Evolutionary conservation across 1,140 invertebrate genomes (phyloP).

Genomic region (Drosophila kanapiae): DNA sequence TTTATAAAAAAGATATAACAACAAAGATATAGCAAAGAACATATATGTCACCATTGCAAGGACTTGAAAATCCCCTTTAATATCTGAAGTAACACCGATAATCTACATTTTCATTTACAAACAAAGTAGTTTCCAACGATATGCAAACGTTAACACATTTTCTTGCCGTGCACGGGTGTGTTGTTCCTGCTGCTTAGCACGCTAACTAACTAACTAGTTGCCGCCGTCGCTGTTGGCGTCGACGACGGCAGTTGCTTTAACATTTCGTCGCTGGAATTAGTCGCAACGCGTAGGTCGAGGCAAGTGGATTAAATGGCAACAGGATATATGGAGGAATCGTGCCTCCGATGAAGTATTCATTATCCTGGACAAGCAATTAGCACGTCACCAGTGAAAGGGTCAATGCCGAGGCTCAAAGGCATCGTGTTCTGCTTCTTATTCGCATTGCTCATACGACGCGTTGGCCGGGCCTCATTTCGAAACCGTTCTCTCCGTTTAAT

Average conservation of each 20-base stretch:
- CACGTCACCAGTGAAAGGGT: conserved; percentile 50
- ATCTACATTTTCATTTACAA: too few relatives aligned
- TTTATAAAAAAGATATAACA: too few relatives aligned
- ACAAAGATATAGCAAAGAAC: too few relatives aligned
- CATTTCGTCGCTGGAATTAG: conserved; percentile 66
- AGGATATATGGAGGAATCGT: conserved; percentile 18
- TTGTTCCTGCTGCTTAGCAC: conserved; percentile 64
- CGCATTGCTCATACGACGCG: conserved; percentile 60
- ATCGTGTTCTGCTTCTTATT: conserved; percentile 14
- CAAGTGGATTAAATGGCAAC: conserved; percentile 76
- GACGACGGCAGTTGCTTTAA: conserved; percentile 53
- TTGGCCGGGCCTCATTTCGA: conserved; percentile 33
- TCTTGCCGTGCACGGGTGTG: conserved; percentile 11
- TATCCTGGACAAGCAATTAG: conserved; percentile 74
- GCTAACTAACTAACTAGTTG: conserved; percentile 74
- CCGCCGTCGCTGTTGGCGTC: conserved; percentile 38
- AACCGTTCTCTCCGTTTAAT: conserved; percentile 62
- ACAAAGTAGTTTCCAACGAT: too few relatives aligned
- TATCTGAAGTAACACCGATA: too few relatives aligned
- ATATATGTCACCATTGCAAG: rapidly evolving
- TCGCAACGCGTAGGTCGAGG: conserved; percentile 74
- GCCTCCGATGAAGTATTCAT: conserved; percentile 49
- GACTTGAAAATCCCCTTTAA: neutral
- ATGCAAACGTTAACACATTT: neutral
- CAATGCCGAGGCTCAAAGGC: conserved; percentile 56